Evolutionary conservation across 2,797 vertebrate species (phyloP), one percentile per base, ranked within the genome.

Genomic region (Pipistrellus pipistrellus): DNA sequence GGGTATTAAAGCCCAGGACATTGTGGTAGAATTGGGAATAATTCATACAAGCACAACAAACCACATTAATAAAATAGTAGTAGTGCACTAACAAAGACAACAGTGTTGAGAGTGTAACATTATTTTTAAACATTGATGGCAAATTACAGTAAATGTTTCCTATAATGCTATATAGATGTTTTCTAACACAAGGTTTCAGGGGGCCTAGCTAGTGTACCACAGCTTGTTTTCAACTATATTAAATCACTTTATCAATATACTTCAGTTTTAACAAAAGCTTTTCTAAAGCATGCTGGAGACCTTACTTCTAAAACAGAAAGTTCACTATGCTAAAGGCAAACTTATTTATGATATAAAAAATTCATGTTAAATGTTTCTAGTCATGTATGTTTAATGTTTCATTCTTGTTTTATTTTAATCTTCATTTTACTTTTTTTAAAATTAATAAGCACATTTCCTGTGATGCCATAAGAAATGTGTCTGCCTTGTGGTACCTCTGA

Each of bases 241-340:
- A 97, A 98, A 97, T 98, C 73, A 95, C 94, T 98, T 97, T 97
- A 84, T 98, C 97, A 97, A 96, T 98, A 93, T 96, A 95, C 94
- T 97, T 96, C 95, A 97, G 91, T 97, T 97, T 97, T 97, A 97
- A 97, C 97, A 97, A 97, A 97, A 97, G 80, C 41, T 96, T 89
- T 97, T 97, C 89, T 92, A 93, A 97, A 97, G 88, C 69, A 94
- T 96, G 90, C 84, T 89, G 81, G 71, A 96, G 85, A 94, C 93
- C 84, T 97, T 82, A 85, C 77, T 98, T 98, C 86, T 93, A 95
- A 97, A 97, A 82, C 96, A 82, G 66, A 94, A 80, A 38, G 48
- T 94, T 93, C 57, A 72, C 82, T 90, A 51, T 21, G 9, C 93
- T 32, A 95, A 97, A 96, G 95, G 75, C 84, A 96, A 96, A 93